Percentiles rank a stretch among this genome's conserved stretches.
Conservation (phyloP, 2,888 invertebrate species). For the Lucinisca nassula region DNA sequence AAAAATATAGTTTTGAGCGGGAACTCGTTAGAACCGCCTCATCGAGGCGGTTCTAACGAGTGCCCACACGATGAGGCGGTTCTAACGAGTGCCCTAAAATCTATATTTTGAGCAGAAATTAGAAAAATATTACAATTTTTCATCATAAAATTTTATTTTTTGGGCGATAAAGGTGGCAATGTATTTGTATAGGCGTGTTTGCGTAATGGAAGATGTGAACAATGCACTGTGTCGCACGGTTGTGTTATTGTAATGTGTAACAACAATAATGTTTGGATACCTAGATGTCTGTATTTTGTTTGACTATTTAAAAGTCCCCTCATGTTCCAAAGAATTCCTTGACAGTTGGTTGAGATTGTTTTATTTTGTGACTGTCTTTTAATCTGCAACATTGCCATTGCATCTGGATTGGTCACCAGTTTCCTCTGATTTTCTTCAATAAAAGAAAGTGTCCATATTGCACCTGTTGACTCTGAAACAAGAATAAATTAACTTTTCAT, state of each 20-base stretch:
- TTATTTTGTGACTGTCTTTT: not conserved
- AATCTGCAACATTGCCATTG: not conserved
- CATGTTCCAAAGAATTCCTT: not conserved
- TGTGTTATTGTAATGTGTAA: too few species aligned
- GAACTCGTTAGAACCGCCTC: too few species aligned
- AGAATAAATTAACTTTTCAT: not conserved
- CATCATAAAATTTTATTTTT: not conserved
- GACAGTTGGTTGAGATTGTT: not conserved
- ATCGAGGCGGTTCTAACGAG: too few species aligned
- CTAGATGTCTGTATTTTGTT: not conserved
- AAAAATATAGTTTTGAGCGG: too few species aligned
- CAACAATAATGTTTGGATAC: not conserved
- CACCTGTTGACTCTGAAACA: not conserved
- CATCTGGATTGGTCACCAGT: not conserved
- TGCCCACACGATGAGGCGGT: too few species aligned
- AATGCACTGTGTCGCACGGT: too few species aligned
- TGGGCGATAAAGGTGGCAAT: too few species aligned
- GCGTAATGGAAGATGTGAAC: too few species aligned
- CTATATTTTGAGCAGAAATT: too few species aligned
- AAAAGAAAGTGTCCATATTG: not conserved
- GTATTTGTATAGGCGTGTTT: too few species aligned
- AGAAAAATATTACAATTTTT: not conserved
- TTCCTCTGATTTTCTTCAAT: not conserved
- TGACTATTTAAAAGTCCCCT: not conserved
- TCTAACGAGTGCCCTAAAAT: too few species aligned